These are phyloP conservation scores for Hemiscyllium ocellatum DNA, from an alignment of 2,113 vertebrate genomes.

Conservation along the genomic window DNA sequence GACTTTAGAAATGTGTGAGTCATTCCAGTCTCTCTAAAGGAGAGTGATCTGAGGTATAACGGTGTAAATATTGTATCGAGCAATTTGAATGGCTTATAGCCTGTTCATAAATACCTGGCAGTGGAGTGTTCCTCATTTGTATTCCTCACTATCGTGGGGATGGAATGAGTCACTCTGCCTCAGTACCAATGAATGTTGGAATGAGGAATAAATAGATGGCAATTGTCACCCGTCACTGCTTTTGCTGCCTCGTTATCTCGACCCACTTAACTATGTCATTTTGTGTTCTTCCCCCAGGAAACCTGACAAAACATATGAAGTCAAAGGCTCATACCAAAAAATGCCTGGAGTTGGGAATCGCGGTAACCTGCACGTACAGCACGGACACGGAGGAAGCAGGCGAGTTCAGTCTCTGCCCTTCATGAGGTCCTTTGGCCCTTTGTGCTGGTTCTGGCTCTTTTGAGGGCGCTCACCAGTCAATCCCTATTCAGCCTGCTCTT, in stretches of 20 bases:
- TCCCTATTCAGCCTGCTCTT: not conserved
- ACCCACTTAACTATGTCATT: not conserved
- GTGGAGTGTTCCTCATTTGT: not conserved
- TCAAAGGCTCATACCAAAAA: slow-evolving; percentile 99
- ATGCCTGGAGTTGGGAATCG: slow-evolving; percentile 93
- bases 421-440: not conserved
- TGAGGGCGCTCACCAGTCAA: not conserved
- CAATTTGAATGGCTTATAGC: not conserved
- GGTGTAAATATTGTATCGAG: not conserved
- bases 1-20: not conserved
- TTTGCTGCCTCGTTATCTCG: slow-evolving; percentile 41
- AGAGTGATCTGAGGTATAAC: not conserved
- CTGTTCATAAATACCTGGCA: not conserved
- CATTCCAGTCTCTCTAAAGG: not conserved
- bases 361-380: slow-evolving; percentile 88
- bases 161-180: slow-evolving; percentile 38
- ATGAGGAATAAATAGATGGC: not conserved
- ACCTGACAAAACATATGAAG: slow-evolving; percentile 99
- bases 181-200: not conserved
- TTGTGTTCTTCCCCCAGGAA: slow-evolving; percentile 62
- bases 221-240: slow-evolving; percentile 38
- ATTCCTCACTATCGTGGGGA: not conserved
- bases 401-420: slow-evolving; percentile 47
- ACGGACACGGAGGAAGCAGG: slow-evolving; percentile 83
- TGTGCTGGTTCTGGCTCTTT: not conserved